Conservation (phyloP, 2,113 vertebrate genomes). For the Rhegmatorhina hoffmannsi region DNA sequence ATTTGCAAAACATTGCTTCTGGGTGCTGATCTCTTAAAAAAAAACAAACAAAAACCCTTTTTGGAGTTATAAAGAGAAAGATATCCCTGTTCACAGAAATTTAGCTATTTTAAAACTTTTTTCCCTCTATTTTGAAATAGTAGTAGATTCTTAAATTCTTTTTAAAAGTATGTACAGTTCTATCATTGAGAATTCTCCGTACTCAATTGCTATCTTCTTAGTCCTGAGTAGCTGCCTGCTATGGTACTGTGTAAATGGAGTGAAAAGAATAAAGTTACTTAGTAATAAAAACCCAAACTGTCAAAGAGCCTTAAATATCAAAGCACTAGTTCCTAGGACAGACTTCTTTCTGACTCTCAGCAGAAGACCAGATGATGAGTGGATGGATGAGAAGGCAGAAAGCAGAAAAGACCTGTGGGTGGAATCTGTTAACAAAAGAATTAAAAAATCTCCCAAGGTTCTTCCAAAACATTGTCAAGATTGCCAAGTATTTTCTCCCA, state of each 20-base stretch:
- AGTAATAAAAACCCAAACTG: not conserved
- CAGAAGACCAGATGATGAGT: not conserved
- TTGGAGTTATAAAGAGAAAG: not conserved
- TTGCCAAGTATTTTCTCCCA: not conserved
- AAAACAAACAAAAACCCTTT: rapidly evolving
- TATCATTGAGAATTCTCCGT: not conserved
- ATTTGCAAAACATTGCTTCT: not conserved
- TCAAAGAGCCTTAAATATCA: not conserved
- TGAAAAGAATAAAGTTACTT: not conserved
- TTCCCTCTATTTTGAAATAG: not conserved
- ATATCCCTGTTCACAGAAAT: not conserved
- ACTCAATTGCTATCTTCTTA: not conserved
- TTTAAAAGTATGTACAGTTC: not conserved
- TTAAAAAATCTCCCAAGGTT: not conserved
- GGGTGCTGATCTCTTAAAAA: not conserved
- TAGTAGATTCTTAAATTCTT: not conserved
- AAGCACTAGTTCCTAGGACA: not conserved
- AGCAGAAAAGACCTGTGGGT: not conserved
- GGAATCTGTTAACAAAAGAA: not conserved
- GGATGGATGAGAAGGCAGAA: not conserved
- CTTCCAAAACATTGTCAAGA: not conserved
- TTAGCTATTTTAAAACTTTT: not conserved
- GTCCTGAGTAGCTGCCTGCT: not conserved
- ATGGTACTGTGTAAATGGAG: not conserved
- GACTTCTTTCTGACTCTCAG: not conserved